Conservation (phyloP, 1,140 invertebrate genomes). For the Tachypleus tridentatus region DNA sequence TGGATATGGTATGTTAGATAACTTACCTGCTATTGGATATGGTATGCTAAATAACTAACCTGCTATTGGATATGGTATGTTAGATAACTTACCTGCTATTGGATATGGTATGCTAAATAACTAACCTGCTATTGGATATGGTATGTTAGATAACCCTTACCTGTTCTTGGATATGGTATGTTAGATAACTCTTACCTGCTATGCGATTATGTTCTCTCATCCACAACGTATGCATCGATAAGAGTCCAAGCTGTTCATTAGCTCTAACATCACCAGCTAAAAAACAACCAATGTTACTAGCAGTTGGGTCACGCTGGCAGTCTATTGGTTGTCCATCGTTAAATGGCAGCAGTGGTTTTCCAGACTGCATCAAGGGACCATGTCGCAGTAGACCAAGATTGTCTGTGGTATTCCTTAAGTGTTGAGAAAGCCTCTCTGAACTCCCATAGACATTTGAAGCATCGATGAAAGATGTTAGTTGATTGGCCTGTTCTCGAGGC, state of each 20-base stretch:
- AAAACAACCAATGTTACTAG: constrained; percentile 80
- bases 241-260: constrained; percentile 61
- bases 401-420: constrained; percentile 61
- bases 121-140: too few relatives aligned
- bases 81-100: too few relatives aligned
- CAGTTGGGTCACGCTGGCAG: constrained; percentile 65
- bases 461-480: constrained; percentile 90
- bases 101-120: too few relatives aligned
- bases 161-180: too few relatives aligned
- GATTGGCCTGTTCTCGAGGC: constrained; percentile 91
- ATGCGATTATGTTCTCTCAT: constrained; percentile 92
- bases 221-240: constrained; percentile 96
- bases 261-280: constrained; percentile 47
- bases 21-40: too few relatives aligned
- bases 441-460: constrained; percentile 95
- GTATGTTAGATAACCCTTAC: too few relatives aligned
- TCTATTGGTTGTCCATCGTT: constrained; percentile 74
- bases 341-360: constrained; percentile 78
- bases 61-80: too few relatives aligned
- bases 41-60: too few relatives aligned
- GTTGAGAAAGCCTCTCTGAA: constrained; percentile 60
- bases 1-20: too few relatives aligned
- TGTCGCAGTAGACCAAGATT: constrained; percentile 66
- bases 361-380: constrained; percentile 50
- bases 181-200: constrained; percentile 43